Conservation (phyloP, 2,888 invertebrate species). For the Drosophila colorata region DNA sequence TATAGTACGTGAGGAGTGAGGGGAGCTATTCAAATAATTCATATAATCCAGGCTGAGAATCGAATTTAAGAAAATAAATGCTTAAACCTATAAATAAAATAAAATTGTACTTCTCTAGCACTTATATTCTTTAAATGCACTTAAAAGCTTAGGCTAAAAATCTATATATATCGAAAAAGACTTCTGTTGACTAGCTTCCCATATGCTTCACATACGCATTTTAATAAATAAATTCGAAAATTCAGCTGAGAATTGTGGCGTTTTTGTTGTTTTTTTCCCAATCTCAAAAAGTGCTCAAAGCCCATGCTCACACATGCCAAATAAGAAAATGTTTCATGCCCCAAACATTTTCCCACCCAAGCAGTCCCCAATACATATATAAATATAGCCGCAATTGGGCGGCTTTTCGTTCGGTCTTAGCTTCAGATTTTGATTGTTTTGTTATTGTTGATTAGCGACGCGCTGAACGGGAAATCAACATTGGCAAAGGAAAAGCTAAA, state of each 20-base stretch:
- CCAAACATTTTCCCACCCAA: not conserved
- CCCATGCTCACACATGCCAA: not conserved
- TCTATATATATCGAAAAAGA: no score
- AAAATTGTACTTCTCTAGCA: no score
- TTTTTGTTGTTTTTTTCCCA: not conserved
- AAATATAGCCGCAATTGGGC: slow-evolving; percentile 2
- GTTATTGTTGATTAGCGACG: slow-evolving; percentile 51
- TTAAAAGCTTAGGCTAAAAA: no score
- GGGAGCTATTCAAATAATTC: no score
- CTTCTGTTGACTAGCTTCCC: not conserved
- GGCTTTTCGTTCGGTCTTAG: not conserved
- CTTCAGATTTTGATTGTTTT: slow-evolving; percentile 41
- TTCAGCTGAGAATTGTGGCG: not conserved
- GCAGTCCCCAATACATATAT: not conserved
- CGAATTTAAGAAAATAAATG: no score
- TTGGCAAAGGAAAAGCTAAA: not conserved
- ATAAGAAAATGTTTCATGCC: slow-evolving; percentile 7
- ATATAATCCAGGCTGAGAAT: no score
- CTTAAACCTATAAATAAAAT: no score
- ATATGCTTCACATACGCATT: not conserved
- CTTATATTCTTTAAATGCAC: no score
- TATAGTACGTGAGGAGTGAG: no score
- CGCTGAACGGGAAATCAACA: slow-evolving; percentile 24
- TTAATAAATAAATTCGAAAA: not conserved
- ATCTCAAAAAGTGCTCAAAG: slow-evolving; percentile 1